Conservation (phyloP, 1,140 invertebrate species). For the Drosophila paulistorum region DNA sequence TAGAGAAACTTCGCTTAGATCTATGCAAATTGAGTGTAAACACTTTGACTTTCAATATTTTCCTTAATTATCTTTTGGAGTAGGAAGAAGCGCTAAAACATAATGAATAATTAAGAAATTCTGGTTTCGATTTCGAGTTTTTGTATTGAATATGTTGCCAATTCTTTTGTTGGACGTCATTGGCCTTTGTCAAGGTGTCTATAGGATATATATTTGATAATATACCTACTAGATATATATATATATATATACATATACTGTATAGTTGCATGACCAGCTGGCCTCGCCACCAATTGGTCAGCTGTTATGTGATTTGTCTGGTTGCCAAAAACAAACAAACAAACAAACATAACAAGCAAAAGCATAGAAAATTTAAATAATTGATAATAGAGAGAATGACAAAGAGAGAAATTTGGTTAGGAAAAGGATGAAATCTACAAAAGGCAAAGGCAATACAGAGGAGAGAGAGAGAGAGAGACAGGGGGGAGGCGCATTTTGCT, state of each 20-base stretch:
- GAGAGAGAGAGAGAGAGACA: neutral
- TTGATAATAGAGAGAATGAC: neutral
- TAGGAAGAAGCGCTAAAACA: conserved; percentile 36
- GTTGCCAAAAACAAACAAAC: conserved; percentile 62
- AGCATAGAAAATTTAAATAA: conserved; percentile 19
- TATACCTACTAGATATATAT: neutral
- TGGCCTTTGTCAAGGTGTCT: conserved; percentile 61
- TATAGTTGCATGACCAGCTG: conserved; percentile 60
- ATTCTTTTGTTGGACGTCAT: conserved; percentile 49
- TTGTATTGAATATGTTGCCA: neutral
- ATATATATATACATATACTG: conserved; percentile 18
- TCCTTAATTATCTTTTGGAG: conserved; percentile 19
- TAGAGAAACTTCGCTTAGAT: neutral
- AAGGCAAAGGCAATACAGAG: neutral
- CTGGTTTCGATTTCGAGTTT: neutral
- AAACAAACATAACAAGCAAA: conserved; percentile 18
- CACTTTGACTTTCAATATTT: conserved; percentile 3
- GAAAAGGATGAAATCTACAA: neutral
- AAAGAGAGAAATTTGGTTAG: neutral
- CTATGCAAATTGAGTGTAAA: conserved; percentile 2
- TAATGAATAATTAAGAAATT: conserved; percentile 45
- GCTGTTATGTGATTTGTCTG: conserved; percentile 70
- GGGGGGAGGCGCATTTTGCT: conserved; percentile 20
- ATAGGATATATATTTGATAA: conserved; percentile 10
- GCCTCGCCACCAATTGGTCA: conserved; percentile 66